These are phyloP conservation scores for Boloria selene DNA, from an alignment of 2,888 invertebrate genomes.

Conservation along the genomic window DNA sequence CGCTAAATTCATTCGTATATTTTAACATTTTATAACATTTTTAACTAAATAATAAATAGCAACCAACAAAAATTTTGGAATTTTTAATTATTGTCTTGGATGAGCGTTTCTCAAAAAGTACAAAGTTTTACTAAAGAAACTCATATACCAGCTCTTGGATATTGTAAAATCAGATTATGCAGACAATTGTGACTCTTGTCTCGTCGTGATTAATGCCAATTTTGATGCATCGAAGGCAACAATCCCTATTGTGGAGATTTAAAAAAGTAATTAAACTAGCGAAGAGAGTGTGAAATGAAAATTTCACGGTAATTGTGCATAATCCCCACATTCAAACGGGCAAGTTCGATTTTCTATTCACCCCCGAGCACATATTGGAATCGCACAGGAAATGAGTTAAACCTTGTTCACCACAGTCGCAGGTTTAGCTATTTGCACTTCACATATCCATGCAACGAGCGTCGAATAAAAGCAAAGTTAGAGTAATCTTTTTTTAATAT, in stretches of 20 bases:
- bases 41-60: background rate
- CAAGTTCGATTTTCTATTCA: constrained; percentile 63
- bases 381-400: constrained; percentile 77
- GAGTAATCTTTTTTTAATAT: too few species aligned
- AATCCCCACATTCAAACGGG: constrained; percentile 56
- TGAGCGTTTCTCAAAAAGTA: too few species aligned
- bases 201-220: too few species aligned
- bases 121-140: too few species aligned
- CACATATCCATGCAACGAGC: constrained; percentile 46
- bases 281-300: constrained; percentile 42
- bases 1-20: background rate
- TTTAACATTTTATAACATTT: background rate
- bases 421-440: constrained; percentile 52
- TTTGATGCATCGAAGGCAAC: too few species aligned
- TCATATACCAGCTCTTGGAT: too few species aligned
- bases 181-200: too few species aligned
- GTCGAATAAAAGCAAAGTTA: background rate
- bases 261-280: constrained; percentile 30
- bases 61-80: too few species aligned
- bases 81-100: too few species aligned
- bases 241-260: background rate
- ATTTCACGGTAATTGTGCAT: constrained; percentile 53
- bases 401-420: constrained; percentile 70
- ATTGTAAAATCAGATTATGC: too few species aligned
- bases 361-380: constrained; percentile 71